phyloP scores from a whole-genome alignment of 1,140 invertebrate genomes.

The Procambarus clarkii region DNA sequence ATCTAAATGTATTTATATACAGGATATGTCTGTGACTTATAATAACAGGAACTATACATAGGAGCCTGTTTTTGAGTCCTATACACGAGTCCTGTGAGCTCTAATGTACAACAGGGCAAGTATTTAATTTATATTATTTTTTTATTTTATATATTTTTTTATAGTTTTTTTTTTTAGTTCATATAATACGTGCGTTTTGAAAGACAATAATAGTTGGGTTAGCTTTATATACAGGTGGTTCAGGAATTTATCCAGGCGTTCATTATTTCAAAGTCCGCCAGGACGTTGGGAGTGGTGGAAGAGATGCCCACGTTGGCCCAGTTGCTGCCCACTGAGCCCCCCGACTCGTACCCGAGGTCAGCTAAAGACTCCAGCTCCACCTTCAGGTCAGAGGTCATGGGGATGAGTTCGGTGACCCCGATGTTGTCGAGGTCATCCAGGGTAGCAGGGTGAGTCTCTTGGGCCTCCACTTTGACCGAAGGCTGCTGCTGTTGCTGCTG shows the following conservation, averaged over 20 bases:
- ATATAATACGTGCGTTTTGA: not conserved
- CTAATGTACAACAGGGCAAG: not conserved
- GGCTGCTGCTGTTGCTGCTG: slow-evolving; percentile 74
- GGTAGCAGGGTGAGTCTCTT: slow-evolving; percentile 65
- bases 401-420: slow-evolving; percentile 71
- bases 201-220: not conserved
- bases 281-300: slow-evolving; percentile 61
- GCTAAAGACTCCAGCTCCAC: slow-evolving; percentile 68
- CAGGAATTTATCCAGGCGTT: slow-evolving; percentile 72
- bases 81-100: not conserved
- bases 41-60: not conserved
- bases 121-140: not conserved
- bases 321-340: slow-evolving; percentile 21
- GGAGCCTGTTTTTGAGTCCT: not conserved
- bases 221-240: slow-evolving; percentile 2
- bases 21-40: not conserved
- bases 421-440: slow-evolving; percentile 72
- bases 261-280: slow-evolving; percentile 72
- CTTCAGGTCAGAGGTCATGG: slow-evolving; percentile 71
- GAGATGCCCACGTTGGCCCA: slow-evolving; percentile 63
- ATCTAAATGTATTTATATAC: slow-evolving; percentile 11
- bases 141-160: too few relatives aligned
- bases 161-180: not conserved
- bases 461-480: slow-evolving; percentile 71
- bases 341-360: slow-evolving; percentile 64